Conservation (phyloP, 1,140 invertebrate genomes). For the Pogonomyrmex barbatus region DNA sequence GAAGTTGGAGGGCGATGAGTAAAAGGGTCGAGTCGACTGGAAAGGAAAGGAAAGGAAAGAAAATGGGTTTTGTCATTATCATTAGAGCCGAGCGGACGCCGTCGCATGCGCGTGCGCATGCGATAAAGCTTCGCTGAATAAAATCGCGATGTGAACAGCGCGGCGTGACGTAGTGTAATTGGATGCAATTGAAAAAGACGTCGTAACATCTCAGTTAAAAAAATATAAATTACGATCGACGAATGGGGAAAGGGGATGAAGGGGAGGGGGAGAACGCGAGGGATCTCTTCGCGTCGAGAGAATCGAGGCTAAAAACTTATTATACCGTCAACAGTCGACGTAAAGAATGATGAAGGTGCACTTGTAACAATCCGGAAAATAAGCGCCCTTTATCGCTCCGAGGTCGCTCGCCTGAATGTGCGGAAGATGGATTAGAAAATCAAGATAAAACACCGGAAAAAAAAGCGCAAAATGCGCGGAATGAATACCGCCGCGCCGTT, state of each 20-base stretch:
- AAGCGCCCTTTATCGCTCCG: conserved; percentile 27
- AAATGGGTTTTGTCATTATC: conserved; percentile 61
- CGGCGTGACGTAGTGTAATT: conserved; percentile 4
- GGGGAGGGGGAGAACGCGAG: background rate
- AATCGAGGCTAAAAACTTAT: conserved; percentile 30
- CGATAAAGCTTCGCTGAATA: conserved; percentile 38
- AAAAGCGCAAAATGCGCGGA: background rate
- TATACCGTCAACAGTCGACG: conserved; percentile 47
- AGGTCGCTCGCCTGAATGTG: conserved; percentile 4
- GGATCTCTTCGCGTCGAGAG: background rate
- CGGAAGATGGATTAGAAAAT: conserved; percentile 40
- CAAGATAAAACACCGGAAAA: conserved; percentile 38
- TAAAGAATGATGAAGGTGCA: conserved; percentile 31
- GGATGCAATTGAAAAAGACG: conserved; percentile 21
- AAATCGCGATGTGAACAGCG: conserved; percentile 38
- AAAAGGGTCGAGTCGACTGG: conserved; percentile 49
- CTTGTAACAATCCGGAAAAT: conserved; percentile 40
- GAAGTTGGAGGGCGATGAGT: conserved; percentile 15
- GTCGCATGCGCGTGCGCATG: background rate
- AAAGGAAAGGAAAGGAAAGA: conserved; percentile 47
- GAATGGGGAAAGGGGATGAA: no score
- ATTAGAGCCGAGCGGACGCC: conserved; percentile 25
- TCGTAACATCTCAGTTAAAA: background rate
- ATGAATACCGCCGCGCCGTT: background rate
- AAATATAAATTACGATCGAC: conserved; percentile 38